These are phyloP conservation scores for Anableps anableps DNA, from an alignment of 2,797 vertebrate species.

Conservation along the genomic window DNA sequence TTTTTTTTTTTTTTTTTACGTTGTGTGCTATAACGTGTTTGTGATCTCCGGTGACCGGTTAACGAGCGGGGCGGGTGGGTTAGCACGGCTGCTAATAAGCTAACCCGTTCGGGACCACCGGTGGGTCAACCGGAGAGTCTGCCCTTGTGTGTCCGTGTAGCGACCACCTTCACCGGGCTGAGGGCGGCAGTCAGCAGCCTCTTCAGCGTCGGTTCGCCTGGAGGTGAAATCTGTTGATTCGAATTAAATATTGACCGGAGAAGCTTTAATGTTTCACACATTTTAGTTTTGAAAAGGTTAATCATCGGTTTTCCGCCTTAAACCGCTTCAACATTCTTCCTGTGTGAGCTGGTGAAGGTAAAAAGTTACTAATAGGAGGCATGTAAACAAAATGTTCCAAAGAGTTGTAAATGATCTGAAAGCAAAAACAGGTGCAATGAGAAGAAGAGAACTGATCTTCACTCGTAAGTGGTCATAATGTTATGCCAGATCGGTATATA, in stretches of 20 bases:
- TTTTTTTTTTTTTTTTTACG: slow-evolving; percentile 12
- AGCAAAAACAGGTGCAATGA: background rate
- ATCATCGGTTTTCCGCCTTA: background rate
- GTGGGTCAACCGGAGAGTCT: slow-evolving; percentile 40
- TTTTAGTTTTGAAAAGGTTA: background rate
- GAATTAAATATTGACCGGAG: slow-evolving; percentile 16
- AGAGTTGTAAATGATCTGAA: background rate
- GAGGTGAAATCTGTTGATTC: slow-evolving; percentile 3
- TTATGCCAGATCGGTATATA: background rate
- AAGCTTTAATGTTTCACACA: slow-evolving; percentile 10
- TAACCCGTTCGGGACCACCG: slow-evolving; percentile 20
- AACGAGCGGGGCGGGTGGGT: slow-evolving; percentile 15
- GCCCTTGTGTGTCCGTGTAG: slow-evolving; percentile 29
- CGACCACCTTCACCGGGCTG: slow-evolving; percentile 23
- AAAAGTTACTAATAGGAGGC: background rate
- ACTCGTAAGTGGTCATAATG: background rate
- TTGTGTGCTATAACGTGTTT: slow-evolving; percentile 18
- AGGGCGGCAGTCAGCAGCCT: background rate
- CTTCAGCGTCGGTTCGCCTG: background rate
- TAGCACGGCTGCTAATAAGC: slow-evolving; percentile 44
- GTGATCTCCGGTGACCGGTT: slow-evolving; percentile 29
- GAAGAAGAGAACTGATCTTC: background rate
- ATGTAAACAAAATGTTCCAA: slow-evolving; percentile 1
- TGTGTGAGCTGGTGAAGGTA: background rate
- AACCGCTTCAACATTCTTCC: background rate